These are phyloP conservation scores for Drosophila repleta DNA, from an alignment of 1,140 invertebrate genomes.

Conservation along the genomic window DNA sequence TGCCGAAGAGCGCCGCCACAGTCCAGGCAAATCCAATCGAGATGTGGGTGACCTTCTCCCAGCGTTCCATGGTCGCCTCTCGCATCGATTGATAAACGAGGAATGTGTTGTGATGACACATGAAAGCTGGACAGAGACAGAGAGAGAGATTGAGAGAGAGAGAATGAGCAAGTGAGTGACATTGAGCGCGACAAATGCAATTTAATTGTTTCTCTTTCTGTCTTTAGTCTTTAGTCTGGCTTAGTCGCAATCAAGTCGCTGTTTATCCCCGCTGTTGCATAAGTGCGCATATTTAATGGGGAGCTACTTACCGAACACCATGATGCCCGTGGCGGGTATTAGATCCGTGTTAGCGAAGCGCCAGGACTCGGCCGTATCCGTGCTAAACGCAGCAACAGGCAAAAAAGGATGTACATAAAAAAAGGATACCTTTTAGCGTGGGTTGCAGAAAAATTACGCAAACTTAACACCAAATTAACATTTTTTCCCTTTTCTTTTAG, in stretches of 20 bases:
- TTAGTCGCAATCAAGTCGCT: conserved; percentile 24
- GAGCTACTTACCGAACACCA: conserved; percentile 90
- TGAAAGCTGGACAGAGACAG: conserved; percentile 88
- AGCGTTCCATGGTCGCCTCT: conserved; percentile 90
- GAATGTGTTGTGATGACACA: conserved; percentile 97
- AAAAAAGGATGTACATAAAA: background rate
- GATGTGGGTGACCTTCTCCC: conserved; percentile 93
- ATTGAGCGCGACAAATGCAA: conserved; percentile 17
- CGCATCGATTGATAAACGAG: conserved; percentile 93
- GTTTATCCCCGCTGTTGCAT: conserved; percentile 23
- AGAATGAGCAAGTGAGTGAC: conserved; percentile 17
- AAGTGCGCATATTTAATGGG: conserved; percentile 9
- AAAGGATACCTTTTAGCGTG: background rate
- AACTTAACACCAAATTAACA: conserved; percentile 80
- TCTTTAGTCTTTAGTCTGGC: conserved; percentile 7
- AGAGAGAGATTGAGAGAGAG: conserved; percentile 15
- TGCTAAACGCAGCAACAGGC: conserved; percentile 84
- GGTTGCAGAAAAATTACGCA: conserved; percentile 47
- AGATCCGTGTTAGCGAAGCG: conserved; percentile 90
- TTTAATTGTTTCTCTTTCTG: conserved; percentile 12
- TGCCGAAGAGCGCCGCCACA: conserved; percentile 89
- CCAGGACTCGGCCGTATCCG: conserved; percentile 89
- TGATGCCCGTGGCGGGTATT: conserved; percentile 92
- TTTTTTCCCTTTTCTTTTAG: conserved; percentile 50
- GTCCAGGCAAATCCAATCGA: conserved; percentile 90